Conservation (phyloP, 2,113 vertebrate genomes). For the Tympanuchus pallidicinctus region DNA sequence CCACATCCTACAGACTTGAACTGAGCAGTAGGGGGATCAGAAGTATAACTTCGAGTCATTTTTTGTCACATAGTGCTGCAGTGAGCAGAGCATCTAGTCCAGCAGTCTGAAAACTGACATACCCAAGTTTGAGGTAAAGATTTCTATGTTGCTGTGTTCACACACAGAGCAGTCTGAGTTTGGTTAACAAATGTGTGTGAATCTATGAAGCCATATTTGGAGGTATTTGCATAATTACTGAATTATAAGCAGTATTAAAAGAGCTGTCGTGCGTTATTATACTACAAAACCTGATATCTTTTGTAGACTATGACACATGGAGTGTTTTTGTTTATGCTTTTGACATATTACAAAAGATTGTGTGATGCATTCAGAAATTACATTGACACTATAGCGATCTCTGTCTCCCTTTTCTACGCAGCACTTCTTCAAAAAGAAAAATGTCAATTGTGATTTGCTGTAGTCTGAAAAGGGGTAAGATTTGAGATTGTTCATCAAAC, state of each 20-base stretch:
- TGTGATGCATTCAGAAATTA: slow-evolving; percentile 35
- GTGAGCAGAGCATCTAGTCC: background rate
- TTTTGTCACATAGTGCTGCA: background rate
- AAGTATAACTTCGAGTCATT: background rate
- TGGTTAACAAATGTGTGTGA: background rate
- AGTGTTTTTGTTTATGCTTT: slow-evolving; percentile 50
- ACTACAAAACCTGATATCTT: slow-evolving; percentile 15
- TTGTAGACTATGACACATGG: slow-evolving; percentile 33
- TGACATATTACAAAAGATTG: slow-evolving; percentile 14
- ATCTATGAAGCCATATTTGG: slow-evolving; percentile 19
- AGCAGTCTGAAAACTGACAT: background rate
- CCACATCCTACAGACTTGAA: background rate
- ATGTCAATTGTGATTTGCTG: background rate
- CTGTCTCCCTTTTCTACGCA: background rate
- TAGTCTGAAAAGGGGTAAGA: background rate
- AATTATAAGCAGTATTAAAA: slow-evolving; percentile 1
- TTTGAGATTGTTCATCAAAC: background rate
- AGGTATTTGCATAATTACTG: slow-evolving; percentile 53
- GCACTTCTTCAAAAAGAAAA: background rate
- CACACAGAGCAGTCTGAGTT: background rate
- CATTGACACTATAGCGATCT: slow-evolving; percentile 12
- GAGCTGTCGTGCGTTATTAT: slow-evolving; percentile 24
- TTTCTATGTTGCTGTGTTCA: background rate
- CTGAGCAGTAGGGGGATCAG: background rate
- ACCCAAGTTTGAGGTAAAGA: background rate